These are phyloP conservation scores for Zygaena filipendulae DNA, from an alignment of 2,888 invertebrate species.

Conservation along the genomic window DNA sequence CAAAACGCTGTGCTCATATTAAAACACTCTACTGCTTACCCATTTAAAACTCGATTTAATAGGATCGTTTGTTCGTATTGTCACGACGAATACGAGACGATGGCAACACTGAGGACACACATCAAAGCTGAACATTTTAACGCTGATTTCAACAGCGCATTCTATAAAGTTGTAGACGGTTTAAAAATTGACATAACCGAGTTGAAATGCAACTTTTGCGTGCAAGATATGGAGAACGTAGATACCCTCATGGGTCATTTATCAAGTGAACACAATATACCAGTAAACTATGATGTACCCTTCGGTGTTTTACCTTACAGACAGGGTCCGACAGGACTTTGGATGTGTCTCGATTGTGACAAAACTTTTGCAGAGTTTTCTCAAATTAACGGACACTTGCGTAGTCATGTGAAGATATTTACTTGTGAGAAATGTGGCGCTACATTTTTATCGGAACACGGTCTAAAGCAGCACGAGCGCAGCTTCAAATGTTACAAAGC, in stretches of 20 bases:
- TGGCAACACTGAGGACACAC: conserved; percentile 47
- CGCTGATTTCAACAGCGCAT: conserved; percentile 53
- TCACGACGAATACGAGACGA: conserved; percentile 52
- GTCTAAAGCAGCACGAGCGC: conserved; percentile 47
- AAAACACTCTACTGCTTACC: conserved; percentile 51
- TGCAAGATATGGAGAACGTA: conserved; percentile 32
- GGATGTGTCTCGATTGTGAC: conserved; percentile 54
- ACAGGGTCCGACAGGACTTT: conserved; percentile 39
- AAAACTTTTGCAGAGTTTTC: conserved; percentile 50
- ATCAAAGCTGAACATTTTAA: conserved; percentile 39
- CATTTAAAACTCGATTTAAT: conserved; percentile 59
- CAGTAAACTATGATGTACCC: conserved; percentile 48
- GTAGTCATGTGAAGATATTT: conserved; percentile 51
- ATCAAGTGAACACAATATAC: conserved; percentile 37
- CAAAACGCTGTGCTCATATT: conserved; percentile 55
- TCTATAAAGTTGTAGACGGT: conserved; percentile 54
- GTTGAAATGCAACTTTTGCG: conserved; percentile 46
- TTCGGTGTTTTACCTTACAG: conserved; percentile 55
- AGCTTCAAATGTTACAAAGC: conserved; percentile 54
- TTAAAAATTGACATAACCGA: conserved; percentile 53
- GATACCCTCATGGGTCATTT: conserved; percentile 50
- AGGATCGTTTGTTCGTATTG: conserved; percentile 56
- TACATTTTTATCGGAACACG: conserved; percentile 50
- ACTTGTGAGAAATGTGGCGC: conserved; percentile 56
- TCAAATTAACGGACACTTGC: conserved; percentile 49